These are phyloP conservation scores for Latheticus oryzae DNA, from an alignment of 2,888 invertebrate species.

Conservation along the genomic window DNA sequence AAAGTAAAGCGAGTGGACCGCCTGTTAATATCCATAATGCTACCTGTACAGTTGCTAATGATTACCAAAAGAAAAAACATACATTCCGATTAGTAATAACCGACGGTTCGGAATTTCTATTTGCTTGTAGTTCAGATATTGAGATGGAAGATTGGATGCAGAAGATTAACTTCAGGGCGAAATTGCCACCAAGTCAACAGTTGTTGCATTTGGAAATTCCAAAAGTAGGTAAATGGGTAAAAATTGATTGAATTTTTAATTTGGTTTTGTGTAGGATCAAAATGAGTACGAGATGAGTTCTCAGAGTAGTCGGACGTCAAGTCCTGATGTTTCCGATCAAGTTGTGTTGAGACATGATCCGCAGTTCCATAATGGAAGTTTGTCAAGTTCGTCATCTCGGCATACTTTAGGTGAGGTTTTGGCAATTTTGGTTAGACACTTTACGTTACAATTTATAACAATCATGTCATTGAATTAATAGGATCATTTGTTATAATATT, in stretches of 20 bases:
- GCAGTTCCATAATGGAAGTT: conserved; percentile 59
- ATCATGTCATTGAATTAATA: conserved; percentile 14
- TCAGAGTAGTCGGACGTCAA: conserved; percentile 69
- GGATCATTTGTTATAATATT: conserved; percentile 9
- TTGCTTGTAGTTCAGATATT: conserved; percentile 79
- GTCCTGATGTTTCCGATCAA: conserved; percentile 66
- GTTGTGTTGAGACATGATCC: conserved; percentile 61
- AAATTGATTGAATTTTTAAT: conserved; percentile 11
- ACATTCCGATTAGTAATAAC: conserved; percentile 89
- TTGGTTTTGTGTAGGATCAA: conserved; percentile 59
- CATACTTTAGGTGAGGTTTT: conserved; percentile 61
- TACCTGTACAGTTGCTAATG: conserved; percentile 85
- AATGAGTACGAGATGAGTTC: conserved; percentile 66
- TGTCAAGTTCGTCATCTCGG: conserved; percentile 49
- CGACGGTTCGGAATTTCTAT: conserved; percentile 94
- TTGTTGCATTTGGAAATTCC: conserved; percentile 81
- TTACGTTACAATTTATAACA: conserved; percentile 10
- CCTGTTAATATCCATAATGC: conserved; percentile 86
- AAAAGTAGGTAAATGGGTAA: too few species aligned
- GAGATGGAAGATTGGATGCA: conserved; percentile 91
- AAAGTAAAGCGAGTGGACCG: conserved; percentile 88
- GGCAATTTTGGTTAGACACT: background rate
- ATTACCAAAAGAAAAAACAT: conserved; percentile 95
- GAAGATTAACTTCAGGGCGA: conserved; percentile 93
- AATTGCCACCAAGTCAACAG: conserved; percentile 89